Conservation (phyloP, 1,140 invertebrate genomes). For the Drosophila rufa region DNA sequence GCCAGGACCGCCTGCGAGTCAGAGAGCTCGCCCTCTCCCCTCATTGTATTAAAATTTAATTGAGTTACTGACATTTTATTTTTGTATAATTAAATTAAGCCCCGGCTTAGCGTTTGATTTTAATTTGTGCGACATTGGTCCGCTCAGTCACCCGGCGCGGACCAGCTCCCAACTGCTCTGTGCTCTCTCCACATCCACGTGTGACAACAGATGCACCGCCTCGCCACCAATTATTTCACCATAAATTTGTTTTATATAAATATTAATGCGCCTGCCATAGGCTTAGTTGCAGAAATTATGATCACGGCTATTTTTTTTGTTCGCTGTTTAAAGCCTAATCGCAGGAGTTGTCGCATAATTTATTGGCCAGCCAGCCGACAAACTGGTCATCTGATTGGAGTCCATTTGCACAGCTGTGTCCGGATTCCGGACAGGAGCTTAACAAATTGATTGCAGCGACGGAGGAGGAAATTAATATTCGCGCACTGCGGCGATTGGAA, state of each 20-base stretch:
- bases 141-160: constrained; percentile 27
- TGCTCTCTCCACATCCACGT: constrained; percentile 51
- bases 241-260: constrained; percentile 81
- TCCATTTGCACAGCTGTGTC: constrained; percentile 63
- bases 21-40: constrained; percentile 14
- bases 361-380: constrained; percentile 56
- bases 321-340: constrained; percentile 54
- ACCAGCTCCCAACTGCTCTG: constrained; percentile 7
- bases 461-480: constrained; percentile 43
- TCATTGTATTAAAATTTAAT: constrained; percentile 82
- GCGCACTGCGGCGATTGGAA: constrained; percentile 30
- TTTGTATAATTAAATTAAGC: constrained; percentile 84
- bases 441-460: constrained; percentile 64
- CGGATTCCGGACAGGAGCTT: constrained; percentile 44
- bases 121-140: constrained; percentile 83
- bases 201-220: constrained; percentile 50
- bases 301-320: constrained; percentile 48
- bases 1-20: constrained; percentile 38
- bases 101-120: constrained; percentile 82
- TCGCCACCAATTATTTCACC: constrained; percentile 60
- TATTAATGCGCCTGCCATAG: constrained; percentile 74
- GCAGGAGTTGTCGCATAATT: constrained; percentile 64
- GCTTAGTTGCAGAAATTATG: constrained; percentile 81
- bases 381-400: constrained; percentile 36
- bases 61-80: constrained; percentile 84